These are phyloP conservation scores for Lagopus muta DNA, from an alignment of 2,113 vertebrate species.

Conservation along the genomic window DNA sequence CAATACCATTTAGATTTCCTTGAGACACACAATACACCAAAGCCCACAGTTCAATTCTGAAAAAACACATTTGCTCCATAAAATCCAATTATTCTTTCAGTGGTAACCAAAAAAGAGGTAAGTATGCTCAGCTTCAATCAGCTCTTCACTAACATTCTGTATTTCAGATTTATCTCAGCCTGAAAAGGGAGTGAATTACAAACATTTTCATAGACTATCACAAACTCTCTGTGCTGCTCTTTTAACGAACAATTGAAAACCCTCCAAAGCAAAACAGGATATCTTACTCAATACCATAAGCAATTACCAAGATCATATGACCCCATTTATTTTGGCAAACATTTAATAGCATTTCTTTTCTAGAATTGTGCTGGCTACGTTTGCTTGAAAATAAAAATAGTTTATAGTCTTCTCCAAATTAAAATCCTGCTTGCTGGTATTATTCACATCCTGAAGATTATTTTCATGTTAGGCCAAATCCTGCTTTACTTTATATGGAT, in stretches of 20 bases:
- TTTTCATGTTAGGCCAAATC: background rate
- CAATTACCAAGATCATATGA: background rate
- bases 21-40: background rate
- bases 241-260: background rate
- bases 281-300: background rate
- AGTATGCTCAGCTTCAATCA: background rate
- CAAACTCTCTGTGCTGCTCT: background rate
- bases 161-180: background rate
- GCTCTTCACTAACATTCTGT: background rate
- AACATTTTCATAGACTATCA: background rate
- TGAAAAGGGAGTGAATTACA: background rate
- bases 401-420: background rate
- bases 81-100: background rate
- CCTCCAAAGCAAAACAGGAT: background rate
- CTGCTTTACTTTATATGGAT: background rate
- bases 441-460: background rate
- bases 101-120: background rate
- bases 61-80: background rate
- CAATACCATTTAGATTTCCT: background rate
- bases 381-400: background rate
- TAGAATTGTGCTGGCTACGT: background rate
- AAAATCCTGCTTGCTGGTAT: background rate
- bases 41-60: background rate
- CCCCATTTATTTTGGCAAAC: background rate
- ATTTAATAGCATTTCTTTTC: background rate